Base-by-base conservation (phyloP, 2,113 vertebrate species). In the Zosterops lateralis region DNA sequence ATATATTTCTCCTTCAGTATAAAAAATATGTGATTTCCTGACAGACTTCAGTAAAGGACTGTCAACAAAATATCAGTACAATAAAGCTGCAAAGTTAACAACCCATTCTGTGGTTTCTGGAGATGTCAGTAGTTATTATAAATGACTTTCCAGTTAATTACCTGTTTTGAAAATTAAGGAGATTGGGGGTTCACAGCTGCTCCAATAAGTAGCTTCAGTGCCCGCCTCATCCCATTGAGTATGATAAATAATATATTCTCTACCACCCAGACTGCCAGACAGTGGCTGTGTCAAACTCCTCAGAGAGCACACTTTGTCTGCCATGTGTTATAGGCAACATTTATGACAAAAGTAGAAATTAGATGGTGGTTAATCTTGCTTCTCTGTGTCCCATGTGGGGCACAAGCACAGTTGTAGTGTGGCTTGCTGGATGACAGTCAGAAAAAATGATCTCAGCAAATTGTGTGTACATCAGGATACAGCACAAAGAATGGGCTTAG, bases 121-220 rank as follows among this genome's bases (percentile, higher is more conserved):
- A 95, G 93, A 96, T 94, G 94, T 97, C 96, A 96, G 94, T 93
- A 95, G 95, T 97, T 97, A 97, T 97, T 97, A 97, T 96, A 97
- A 97, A 98, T 97, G 38, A 97, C 95, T 97, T 97, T 97, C 96
- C 96, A 97, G 95, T 96, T 97, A 97, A 98, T 97, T 97, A 96
- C 96, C 96, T 98, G 95, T 96, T 97, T 94, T 96, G 96, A 95
- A 97, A 97, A 97, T 96, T 96, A 96, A 97, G 94, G 94, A 96
- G 95, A 97, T 95, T 97, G 96, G 95, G 91, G 96, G 96, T 95
- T 97, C 96, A 96, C 97, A 98, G 94, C 96, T 98, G 96, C 95
- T 97, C 80, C 94, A 93, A 91, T 96, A 96, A 96, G 95, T 87
- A 95, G 95, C 89, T 88, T 92, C 93, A 88, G 90, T 94, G 90